Base-by-base conservation (phyloP, 2,797 vertebrate genomes). In the Rhadinocentrus ornatus region DNA sequence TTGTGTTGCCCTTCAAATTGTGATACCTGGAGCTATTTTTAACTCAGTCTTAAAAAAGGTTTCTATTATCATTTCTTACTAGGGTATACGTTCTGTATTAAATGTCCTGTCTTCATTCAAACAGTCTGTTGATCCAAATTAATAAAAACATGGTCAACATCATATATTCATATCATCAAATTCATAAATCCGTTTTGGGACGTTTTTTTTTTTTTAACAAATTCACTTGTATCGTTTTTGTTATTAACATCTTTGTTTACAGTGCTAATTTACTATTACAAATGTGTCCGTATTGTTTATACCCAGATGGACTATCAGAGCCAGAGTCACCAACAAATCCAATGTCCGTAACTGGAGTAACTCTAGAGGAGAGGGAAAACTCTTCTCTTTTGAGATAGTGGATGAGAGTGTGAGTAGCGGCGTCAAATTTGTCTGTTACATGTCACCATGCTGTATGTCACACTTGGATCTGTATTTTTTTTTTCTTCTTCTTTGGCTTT, bases 331-430 rank as follows among this genome's bases (percentile, higher is more conserved):
- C 86, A 97, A 96, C 77, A 99, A 99, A 90, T 94, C 95, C 52
- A 92, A 91, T 72, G 92, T 98, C 85, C 96, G 96, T 26, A 96
- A 93, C 0, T 99, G 98, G 98, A 98, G 96, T 91, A 99, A 99
- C 88, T 97, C 97, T 6, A 95, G 89, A 71, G 97, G 97, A 52
- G 97, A 98, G 52, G 98, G 97, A 31, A 97, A 96, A 83, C 95
- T 99, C 54, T 99, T 99, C 83, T 97, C 96, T 37, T 91, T 99
- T 68, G 97, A 99, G 71, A 85, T 97, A 3, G 92, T 99, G 70
- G 98, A 99, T 88, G 96, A 98, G 84, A 98, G 96, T 10, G 98
- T 99, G 93, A 97, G 61, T 53, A 44, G 22, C 52, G 13, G 66
- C 11, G 22, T 50, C 46, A 68, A 73, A 44, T 82, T 69, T 73